These are phyloP conservation scores for Etheostoma cragini DNA, from an alignment of 2,113 vertebrate species.

Conservation along the genomic window DNA sequence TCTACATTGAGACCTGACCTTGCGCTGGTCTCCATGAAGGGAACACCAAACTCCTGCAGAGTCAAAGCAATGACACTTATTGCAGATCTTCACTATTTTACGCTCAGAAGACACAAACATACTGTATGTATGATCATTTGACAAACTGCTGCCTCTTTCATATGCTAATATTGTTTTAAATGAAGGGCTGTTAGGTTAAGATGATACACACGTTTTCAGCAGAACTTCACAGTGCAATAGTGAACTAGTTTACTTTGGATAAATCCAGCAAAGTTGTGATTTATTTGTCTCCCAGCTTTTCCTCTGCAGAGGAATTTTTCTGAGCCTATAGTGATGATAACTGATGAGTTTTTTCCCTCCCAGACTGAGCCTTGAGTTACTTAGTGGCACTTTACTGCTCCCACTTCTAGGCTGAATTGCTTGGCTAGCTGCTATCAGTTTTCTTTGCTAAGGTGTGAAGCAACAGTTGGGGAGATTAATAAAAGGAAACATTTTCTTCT, in stretches of 20 bases:
- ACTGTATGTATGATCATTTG: not conserved
- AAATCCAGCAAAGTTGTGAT: constrained; percentile 9
- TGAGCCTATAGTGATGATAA: constrained; percentile 22
- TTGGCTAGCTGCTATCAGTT: constrained; percentile 19
- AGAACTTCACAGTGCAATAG: not conserved
- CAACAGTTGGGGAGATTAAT: constrained; percentile 1
- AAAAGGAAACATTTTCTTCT: not conserved
- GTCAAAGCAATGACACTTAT: constrained; percentile 22
- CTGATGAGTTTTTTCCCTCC: not conserved
- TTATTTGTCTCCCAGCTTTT: constrained; percentile 11
- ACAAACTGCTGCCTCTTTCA: not conserved
- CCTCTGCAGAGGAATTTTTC: constrained; percentile 32
- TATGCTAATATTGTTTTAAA: not conserved
- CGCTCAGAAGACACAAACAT: not conserved
- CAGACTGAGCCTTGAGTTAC: constrained; percentile 33
- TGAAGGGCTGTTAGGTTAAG: not conserved
- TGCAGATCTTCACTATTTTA: not conserved
- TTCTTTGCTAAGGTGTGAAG: constrained; percentile 9
- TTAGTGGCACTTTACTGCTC: constrained; percentile 40
- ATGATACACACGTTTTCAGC: not conserved
- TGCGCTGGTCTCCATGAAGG: constrained; percentile 96
- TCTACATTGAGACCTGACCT: constrained; percentile 93
- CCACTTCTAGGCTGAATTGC: constrained; percentile 7
- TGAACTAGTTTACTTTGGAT: not conserved
- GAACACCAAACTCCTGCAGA: constrained; percentile 91